These are phyloP conservation scores for Onychorhynchus coronatus DNA, from an alignment of 2,113 vertebrate genomes.

Conservation along the genomic window DNA sequence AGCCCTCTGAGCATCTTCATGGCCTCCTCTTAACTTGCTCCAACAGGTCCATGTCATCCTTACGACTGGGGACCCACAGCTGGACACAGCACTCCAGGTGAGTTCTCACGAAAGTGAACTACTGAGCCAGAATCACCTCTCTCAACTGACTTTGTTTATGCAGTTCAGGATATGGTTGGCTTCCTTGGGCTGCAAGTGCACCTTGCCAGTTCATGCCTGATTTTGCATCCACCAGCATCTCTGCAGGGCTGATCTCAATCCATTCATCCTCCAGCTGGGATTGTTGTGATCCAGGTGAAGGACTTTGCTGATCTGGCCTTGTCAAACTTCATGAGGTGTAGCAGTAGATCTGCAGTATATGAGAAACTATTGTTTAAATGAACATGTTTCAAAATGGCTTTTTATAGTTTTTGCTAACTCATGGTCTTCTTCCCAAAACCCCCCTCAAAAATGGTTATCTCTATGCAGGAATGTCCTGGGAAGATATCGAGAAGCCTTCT, in stretches of 20 bases:
- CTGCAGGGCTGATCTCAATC: background rate
- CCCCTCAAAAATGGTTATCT: too few relatives aligned
- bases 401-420: too few relatives aligned
- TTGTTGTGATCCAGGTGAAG: background rate
- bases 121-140: background rate
- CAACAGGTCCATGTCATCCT: background rate
- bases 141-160: background rate
- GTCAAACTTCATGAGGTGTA: background rate
- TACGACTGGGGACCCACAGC: background rate
- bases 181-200: background rate
- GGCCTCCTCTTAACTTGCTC: background rate
- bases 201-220: background rate
- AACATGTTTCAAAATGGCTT: too few relatives aligned
- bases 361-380: too few relatives aligned
- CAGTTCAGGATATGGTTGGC: fast-evolving
- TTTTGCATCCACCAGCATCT: background rate
- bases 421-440: too few relatives aligned
- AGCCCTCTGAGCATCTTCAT: background rate
- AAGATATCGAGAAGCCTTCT: too few relatives aligned
- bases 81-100: background rate
- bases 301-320: background rate
- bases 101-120: fast-evolving
- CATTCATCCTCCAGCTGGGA: too few relatives aligned
- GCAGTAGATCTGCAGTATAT: too few relatives aligned
- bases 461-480: too few relatives aligned